Evolutionary conservation across 2,888 invertebrate species (phyloP).

Genomic region (Agapetus fuscipes): DNA sequence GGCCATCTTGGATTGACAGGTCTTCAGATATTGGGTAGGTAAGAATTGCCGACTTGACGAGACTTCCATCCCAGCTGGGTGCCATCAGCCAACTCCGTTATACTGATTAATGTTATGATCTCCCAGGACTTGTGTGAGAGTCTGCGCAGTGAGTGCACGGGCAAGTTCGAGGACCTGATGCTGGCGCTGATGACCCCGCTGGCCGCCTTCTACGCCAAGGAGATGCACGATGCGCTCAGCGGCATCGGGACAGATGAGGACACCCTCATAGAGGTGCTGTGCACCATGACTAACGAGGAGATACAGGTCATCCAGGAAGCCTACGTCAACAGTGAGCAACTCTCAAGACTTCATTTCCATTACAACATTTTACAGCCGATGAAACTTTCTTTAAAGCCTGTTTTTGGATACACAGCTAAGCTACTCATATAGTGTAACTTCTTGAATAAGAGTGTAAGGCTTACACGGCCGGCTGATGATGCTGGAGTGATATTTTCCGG

Average conservation of each 20-base stretch:
- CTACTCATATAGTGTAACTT: too few relatives aligned
- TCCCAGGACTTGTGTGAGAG: conserved; percentile 70
- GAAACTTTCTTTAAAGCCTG: too few relatives aligned
- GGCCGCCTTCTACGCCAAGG: conserved; percentile 74
- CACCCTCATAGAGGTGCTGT: conserved; percentile 80
- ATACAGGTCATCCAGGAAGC: conserved; percentile 69
- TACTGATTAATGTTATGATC: too few relatives aligned
- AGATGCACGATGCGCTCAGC: conserved; percentile 72
- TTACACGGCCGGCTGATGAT: too few relatives aligned
- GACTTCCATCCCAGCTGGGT: too few relatives aligned
- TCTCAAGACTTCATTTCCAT: neutral
- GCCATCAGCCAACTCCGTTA: too few relatives aligned
- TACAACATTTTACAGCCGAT: neutral
- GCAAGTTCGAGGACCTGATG: conserved; percentile 76
- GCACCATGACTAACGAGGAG: conserved; percentile 78
- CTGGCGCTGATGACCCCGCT: conserved; percentile 78
- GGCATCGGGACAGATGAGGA: conserved; percentile 81
- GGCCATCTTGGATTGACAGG: too few relatives aligned
- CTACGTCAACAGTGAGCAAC: conserved; percentile 64
- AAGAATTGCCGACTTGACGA: too few relatives aligned
- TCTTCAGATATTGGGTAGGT: too few relatives aligned
- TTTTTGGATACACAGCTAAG: too few relatives aligned
- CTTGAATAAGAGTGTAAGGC: too few relatives aligned
- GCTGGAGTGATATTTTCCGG: too few relatives aligned
- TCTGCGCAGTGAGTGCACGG: conserved; percentile 79